phyloP scores from a whole-genome alignment of 2,888 invertebrate genomes.

The Penaeus monodon region DNA sequence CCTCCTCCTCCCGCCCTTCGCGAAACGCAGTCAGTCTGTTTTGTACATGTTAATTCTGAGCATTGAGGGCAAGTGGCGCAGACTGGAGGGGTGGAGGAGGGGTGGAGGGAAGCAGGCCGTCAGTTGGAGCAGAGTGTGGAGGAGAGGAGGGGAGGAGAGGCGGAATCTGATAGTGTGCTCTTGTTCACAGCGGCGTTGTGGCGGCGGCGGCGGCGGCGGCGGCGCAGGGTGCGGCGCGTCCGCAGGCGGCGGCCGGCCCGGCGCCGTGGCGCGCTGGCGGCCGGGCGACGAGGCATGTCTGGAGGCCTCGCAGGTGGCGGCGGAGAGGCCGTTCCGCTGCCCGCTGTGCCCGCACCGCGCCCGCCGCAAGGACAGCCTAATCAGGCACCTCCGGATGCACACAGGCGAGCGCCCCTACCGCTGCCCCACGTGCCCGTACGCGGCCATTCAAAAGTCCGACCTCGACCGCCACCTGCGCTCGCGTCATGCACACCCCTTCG shows the following conservation, averaged over 20 bases:
- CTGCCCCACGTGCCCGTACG: slow-evolving; percentile 55
- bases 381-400: slow-evolving; percentile 59
- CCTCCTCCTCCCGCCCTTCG: neutral
- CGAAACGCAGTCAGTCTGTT: no score
- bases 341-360: slow-evolving; percentile 50
- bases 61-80: no score
- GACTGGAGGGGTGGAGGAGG: no score
- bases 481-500: slow-evolving; percentile 33
- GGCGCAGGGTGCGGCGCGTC: slow-evolving; percentile 11
- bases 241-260: slow-evolving; percentile 21
- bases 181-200: slow-evolving; percentile 52
- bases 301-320: slow-evolving; percentile 15
- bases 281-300: slow-evolving; percentile 29
- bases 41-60: no score
- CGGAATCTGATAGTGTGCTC: slow-evolving; percentile 44
- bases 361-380: slow-evolving; percentile 51
- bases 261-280: slow-evolving; percentile 27
- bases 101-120: no score
- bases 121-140: no score
- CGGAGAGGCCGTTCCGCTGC: slow-evolving; percentile 46
- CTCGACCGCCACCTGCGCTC: slow-evolving; percentile 53
- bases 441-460: slow-evolving; percentile 60
- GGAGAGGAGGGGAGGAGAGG: neutral
- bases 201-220: slow-evolving; percentile 29
- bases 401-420: slow-evolving; percentile 56